Base-by-base conservation (phyloP, 1,140 invertebrate genomes). In the Pissodes strobi region DNA sequence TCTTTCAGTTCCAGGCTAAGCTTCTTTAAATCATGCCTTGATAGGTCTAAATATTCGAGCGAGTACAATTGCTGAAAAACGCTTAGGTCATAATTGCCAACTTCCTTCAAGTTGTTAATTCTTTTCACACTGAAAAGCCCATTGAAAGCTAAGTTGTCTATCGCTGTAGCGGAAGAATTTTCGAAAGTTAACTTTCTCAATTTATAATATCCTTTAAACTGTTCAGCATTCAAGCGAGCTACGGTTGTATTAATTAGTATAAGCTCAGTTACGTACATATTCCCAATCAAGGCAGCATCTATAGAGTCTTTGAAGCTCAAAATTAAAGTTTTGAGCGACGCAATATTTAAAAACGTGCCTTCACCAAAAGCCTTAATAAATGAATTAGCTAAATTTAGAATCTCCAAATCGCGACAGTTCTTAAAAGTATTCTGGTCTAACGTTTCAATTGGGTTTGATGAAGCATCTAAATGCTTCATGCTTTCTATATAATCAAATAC, bases 121-220 rank as follows among this genome's bases (percentile, higher is more conserved):
- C 17, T n/a, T 48, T 37, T 59, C 17, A 59, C 12, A 10, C 21
- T 19, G 25, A n/a, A 48, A 10, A 59, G 12, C 13, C 57, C 43
- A 37, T 59, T 41, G 19, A 59, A 59, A 8, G 45, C 57, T 4
- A 46, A 22, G 0, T 48, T 12, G 17, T 39, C 39, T 2, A 59
- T 46, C 3, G 10, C 22, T 23, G 25, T 5, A 1, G 19, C 45
- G 9, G 45, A 21, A 2, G 43, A 59, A 13, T 48, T 15, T 8
- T 17, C 8, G 22, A 59, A 59, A n/a, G 27, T 48, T 34, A 59
- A 34, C 17, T 34, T 30, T 18, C 5, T 49, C 9, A 59, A 27
- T 13, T 46, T 48, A 17, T 59, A 48, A 38, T 48, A 59, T 18
- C 27, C 43, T 38, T 46, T 49, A 45, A 59, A 59, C 13, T 37